Evolutionary conservation across 2,888 invertebrate species (phyloP).

Genomic region (Rhamnusium bicolor): DNA sequence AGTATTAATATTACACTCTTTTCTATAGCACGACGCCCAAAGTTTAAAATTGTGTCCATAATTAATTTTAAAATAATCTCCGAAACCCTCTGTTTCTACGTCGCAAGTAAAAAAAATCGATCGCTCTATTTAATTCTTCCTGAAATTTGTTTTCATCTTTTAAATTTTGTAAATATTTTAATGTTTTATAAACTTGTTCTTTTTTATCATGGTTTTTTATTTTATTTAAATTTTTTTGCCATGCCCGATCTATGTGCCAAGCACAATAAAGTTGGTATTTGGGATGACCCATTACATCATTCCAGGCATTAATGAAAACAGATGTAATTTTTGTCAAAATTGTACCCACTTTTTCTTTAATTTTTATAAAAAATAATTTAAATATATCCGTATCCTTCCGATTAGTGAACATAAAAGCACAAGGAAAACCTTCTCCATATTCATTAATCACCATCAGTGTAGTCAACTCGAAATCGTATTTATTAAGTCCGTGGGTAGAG

Average conservation of each 20-base stretch:
- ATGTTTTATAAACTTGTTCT: background rate
- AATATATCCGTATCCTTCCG: background rate
- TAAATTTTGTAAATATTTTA: background rate
- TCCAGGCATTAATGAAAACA: slow-evolving; percentile 12
- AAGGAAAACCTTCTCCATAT: background rate
- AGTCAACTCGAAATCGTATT: background rate
- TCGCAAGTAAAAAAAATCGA: background rate
- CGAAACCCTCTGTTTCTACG: background rate
- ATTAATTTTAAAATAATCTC: background rate
- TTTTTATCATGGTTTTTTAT: slow-evolving; percentile 10
- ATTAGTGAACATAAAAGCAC: background rate
- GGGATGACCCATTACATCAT: background rate
- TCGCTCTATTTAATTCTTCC: background rate
- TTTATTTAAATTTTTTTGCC: slow-evolving; percentile 21
- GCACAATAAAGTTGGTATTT: slow-evolving; percentile 17
- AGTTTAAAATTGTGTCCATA: background rate
- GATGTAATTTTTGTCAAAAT: background rate
- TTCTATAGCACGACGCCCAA: background rate
- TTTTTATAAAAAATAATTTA: background rate
- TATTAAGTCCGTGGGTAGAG: background rate
- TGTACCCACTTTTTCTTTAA: background rate
- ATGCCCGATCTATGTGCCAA: slow-evolving; percentile 18
- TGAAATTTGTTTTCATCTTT: background rate
- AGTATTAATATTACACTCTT: too few relatives aligned
- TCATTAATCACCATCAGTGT: background rate